Evolutionary conservation across 2,888 invertebrate species (phyloP).

Genomic region (Noctua janthina): DNA sequence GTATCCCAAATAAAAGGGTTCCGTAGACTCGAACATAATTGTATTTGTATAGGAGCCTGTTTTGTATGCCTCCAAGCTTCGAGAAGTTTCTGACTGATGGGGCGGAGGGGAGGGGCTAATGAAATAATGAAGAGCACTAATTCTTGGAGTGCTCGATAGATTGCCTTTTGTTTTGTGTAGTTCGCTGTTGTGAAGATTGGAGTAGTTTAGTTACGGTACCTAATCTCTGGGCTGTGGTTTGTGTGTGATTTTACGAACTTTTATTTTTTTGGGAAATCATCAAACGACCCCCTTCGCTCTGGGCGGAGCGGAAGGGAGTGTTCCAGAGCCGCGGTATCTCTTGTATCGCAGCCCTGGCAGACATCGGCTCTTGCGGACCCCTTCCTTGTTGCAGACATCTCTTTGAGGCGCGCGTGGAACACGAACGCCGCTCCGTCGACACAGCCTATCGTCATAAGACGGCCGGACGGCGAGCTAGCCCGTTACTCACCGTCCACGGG

Average conservation of each 20-base stretch:
- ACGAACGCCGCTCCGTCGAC: too few species aligned
- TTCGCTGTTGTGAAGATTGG: conserved; percentile 28
- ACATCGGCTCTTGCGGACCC: too few species aligned
- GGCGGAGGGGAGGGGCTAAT: conserved; percentile 42
- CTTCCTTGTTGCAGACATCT: too few species aligned
- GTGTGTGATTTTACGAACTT: not conserved
- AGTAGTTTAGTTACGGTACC: conserved; percentile 11
- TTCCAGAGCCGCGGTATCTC: too few species aligned
- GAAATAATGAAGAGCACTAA: conserved; percentile 61
- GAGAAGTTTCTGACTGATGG: conserved; percentile 54
- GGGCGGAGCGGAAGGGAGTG: too few species aligned
- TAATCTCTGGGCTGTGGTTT: not conserved
- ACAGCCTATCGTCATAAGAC: too few species aligned
- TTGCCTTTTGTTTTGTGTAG: conserved; percentile 48
- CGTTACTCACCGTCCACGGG: too few species aligned
- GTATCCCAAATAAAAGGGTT: conserved; percentile 61
- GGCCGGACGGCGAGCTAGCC: too few species aligned
- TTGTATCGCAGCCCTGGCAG: too few species aligned
- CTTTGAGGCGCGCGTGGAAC: too few species aligned
- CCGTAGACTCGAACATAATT: conserved; percentile 56
- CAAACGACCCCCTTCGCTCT: too few species aligned
- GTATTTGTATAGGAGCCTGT: conserved; percentile 61
- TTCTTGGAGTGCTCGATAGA: conserved; percentile 50
- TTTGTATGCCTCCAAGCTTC: conserved; percentile 57
- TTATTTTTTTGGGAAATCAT: too few species aligned